Percentiles rank a stretch among this genome's conserved stretches.
Conservation (phyloP, 1,140 invertebrate genomes). For the Lamellibrachia luymesi region DNA sequence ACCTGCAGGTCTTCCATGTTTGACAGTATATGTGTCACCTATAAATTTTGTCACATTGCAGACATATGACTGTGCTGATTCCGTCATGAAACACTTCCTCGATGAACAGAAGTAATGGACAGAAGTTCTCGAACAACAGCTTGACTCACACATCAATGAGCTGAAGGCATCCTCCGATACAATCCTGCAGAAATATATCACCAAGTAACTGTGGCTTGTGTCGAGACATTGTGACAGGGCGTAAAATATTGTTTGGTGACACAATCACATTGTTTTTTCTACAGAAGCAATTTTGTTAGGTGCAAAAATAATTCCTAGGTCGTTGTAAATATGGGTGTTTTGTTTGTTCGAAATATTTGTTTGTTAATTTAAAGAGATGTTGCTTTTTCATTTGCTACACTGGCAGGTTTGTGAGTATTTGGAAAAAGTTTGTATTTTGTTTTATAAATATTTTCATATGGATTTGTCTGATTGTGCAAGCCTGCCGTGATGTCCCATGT, state of each 20-base stretch:
- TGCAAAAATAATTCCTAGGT: not conserved
- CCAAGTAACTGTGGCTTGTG: not conserved
- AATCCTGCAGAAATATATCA: not conserved
- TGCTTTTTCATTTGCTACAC: too few relatives aligned
- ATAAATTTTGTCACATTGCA: not conserved
- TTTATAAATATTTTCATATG: too few relatives aligned
- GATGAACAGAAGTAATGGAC: slow-evolving; percentile 10
- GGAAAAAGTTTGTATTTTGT: too few relatives aligned
- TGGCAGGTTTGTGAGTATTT: too few relatives aligned
- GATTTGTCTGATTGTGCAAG: too few relatives aligned
- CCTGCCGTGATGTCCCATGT: too few relatives aligned
- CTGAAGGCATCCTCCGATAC: not conserved
- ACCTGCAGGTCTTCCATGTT: too few relatives aligned
- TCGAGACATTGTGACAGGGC: not conserved
- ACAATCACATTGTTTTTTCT: not conserved
- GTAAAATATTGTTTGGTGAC: not conserved
- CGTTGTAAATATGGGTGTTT: not conserved
- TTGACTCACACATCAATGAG: slow-evolving; percentile 5
- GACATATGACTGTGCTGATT: slow-evolving; percentile 6
- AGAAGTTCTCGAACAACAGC: slow-evolving; percentile 1
- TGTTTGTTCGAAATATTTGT: not conserved
- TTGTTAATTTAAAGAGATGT: not conserved
- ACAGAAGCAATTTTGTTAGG: not conserved
- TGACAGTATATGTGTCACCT: not conserved
- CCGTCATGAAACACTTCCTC: not conserved